These are phyloP conservation scores for Nyctibius grandis DNA, from an alignment of 2,797 vertebrate genomes.

Conservation along the genomic window DNA sequence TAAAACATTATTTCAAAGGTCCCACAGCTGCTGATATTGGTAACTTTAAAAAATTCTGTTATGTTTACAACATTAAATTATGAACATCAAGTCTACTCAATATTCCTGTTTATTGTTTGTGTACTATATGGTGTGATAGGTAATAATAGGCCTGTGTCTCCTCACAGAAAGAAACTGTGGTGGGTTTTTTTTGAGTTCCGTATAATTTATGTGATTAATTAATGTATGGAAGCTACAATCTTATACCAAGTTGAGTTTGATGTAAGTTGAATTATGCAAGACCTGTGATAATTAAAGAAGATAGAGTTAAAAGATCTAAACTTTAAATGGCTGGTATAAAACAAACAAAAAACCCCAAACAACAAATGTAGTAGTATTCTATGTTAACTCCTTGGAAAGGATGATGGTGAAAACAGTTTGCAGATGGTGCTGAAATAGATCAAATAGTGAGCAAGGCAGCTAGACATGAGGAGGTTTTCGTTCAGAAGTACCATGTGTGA, in stretches of 20 bases:
- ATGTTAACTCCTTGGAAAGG: not conserved
- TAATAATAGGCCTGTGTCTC: not conserved
- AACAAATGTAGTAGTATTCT: not conserved
- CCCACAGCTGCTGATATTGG: not conserved
- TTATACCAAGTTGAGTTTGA: not conserved
- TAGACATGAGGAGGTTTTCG: not conserved
- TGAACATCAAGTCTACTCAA: not conserved
- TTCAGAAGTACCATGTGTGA: not conserved
- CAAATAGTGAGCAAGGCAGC: not conserved
- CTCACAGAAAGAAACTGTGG: not conserved
- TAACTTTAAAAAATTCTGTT: not conserved
- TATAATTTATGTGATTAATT: not conserved
- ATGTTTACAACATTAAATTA: not conserved
- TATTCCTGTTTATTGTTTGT: not conserved
- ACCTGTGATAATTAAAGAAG: not conserved
- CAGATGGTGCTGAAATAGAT: not conserved
- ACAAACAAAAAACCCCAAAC: rapidly evolving
- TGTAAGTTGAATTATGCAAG: not conserved
- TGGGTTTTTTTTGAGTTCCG: not conserved
- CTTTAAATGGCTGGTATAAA: not conserved
- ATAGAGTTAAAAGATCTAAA: not conserved
- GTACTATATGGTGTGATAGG: not conserved
- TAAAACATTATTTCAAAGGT: not conserved
- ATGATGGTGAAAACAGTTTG: not conserved
- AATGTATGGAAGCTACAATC: not conserved